Conservation (phyloP, 2,888 invertebrate species). For the Beris chalybata region DNA sequence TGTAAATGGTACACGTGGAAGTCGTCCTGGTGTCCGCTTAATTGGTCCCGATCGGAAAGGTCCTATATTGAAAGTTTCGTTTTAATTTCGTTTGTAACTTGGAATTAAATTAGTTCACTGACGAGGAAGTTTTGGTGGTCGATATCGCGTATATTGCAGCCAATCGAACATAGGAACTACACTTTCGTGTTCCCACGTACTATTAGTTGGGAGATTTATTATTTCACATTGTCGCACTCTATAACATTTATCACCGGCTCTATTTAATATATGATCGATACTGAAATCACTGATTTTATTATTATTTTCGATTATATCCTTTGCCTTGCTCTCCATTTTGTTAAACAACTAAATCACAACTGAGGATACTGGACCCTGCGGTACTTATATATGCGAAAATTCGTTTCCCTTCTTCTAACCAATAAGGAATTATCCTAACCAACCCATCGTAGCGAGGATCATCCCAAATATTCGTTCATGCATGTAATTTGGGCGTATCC, state of each 20-base stretch:
- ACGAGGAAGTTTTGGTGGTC: constrained; percentile 69
- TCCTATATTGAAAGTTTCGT: constrained; percentile 41
- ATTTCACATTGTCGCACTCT: constrained; percentile 3
- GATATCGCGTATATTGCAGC: constrained; percentile 71
- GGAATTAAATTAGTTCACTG: constrained; percentile 47
- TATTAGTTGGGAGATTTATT: background rate
- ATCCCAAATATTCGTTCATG: constrained; percentile 37
- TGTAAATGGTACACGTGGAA: constrained; percentile 72
- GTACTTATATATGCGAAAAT: constrained; percentile 23
- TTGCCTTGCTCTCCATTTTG: constrained; percentile 40
- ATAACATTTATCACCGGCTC: constrained; percentile 56
- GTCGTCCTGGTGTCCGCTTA: constrained; percentile 62
- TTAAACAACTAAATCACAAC: constrained; percentile 38
- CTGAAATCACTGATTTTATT: constrained; percentile 58
- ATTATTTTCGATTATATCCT: constrained; percentile 26
- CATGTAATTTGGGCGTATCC: constrained; percentile 38
- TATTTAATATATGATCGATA: constrained; percentile 64
- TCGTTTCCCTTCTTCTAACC: constrained; percentile 6
- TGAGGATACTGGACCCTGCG: constrained; percentile 29
- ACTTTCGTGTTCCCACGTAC: background rate
- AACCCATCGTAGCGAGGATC: constrained; percentile 33
- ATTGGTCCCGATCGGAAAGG: constrained; percentile 52
- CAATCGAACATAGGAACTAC: constrained; percentile 58
- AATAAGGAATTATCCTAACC: constrained; percentile 20
- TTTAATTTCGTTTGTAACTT: background rate